Base-by-base conservation (phyloP, 2,113 vertebrate genomes). In the Bothrops jararaca region DNA sequence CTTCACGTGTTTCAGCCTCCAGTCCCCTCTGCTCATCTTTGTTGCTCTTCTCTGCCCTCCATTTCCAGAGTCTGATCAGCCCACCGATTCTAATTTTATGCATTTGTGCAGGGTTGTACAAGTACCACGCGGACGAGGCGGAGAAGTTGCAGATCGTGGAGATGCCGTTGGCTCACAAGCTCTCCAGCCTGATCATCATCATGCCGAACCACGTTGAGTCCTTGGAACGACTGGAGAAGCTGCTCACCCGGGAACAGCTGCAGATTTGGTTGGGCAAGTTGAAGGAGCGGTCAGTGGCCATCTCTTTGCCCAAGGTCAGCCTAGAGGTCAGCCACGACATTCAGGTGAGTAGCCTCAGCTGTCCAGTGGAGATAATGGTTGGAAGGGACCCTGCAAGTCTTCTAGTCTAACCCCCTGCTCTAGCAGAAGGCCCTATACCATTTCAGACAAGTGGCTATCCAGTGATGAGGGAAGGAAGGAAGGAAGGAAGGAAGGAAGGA, bases 91-190 rank as follows among this genome's bases (percentile, higher is more conserved):
- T 53, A 1, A 4, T 53, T 74, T 26, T 87, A 3, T n/a, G 39
- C 11, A 91, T 87, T 91, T 34, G 6, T 53, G 42, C 92, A 99
- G 99, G 99, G 90, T 92, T 99, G 34, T 99, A 98, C 96, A 98
- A 98, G 52, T 99, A 98, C 95, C 97, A 97, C 0, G 98, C 98
- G 0, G 99, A 99, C 1, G 97, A 97, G 88, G 89, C 97, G 15
- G 98, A 99, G 93, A 97, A 96, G 90, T 93, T 99, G 69, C 97
- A 97, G 48, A 96, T 99, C 1, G 97, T 99, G 93, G 98, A 99
- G 97, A 99, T 99, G 98, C 98, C 98, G 1, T 96, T 99, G 88
- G 98, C 99, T 85, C 98, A 99, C 94, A 99, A 99, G 95, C 98
- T 99, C 91, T 99, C 99, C 93, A 98, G 97, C 92, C 95, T 99